These are phyloP conservation scores for Heliconius charithonia DNA, from an alignment of 2,888 invertebrate species.

Conservation along the genomic window DNA sequence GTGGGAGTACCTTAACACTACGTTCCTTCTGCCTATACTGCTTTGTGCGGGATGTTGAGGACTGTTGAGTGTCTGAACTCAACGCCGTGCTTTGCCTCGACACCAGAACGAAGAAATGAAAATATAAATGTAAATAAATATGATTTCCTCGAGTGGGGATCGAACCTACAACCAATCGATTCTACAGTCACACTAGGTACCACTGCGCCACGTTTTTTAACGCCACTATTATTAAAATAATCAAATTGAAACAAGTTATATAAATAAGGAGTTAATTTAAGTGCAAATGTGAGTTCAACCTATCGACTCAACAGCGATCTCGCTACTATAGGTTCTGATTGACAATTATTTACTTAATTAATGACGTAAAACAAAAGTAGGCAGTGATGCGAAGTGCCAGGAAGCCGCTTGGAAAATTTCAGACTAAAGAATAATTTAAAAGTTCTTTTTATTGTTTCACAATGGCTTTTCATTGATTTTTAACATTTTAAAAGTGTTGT, in stretches of 20 bases:
- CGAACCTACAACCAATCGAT: no score
- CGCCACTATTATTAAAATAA: not conserved
- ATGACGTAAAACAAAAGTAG: constrained; percentile 43
- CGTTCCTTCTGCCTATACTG: no score
- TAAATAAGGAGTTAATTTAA: not conserved
- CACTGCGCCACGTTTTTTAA: no score
- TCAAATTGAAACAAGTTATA: not conserved
- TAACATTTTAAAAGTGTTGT: not conserved
- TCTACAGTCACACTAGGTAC: no score
- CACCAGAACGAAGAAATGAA: no score
- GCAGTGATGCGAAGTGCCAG: not conserved
- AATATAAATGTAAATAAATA: no score
- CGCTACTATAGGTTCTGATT: constrained; percentile 45
- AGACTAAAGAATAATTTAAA: not conserved
- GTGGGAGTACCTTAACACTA: no score
- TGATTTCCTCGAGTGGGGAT: no score
- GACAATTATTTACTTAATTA: constrained; percentile 48
- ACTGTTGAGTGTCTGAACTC: no score
- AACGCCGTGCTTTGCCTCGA: no score
- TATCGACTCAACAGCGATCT: not conserved
- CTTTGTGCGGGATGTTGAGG: no score
- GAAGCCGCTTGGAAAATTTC: not conserved
- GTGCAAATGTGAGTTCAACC: not conserved
- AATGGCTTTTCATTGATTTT: not conserved
- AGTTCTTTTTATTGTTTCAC: not conserved